A percentile compares a stretch with the other conserved stretches of the same genome.
Evolutionary conservation across 2,797 vertebrate genomes (phyloP).

Genomic region (Pempheris klunzingeri): DNA sequence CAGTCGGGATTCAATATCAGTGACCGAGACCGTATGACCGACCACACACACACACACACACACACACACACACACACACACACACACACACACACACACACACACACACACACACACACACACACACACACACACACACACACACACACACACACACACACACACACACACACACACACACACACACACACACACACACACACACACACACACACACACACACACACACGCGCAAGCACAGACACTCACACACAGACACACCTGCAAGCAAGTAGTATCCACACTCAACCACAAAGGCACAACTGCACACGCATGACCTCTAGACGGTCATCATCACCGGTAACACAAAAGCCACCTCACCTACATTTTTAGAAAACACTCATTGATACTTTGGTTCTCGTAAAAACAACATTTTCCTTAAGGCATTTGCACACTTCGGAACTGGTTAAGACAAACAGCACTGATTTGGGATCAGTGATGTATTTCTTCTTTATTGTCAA

Average conservation of each 20-base stretch:
- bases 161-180: constrained; percentile 38
- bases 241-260: constrained; percentile 22
- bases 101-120: no score
- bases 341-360: neutral
- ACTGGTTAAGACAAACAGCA: neutral
- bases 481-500: neutral
- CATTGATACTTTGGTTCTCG: neutral
- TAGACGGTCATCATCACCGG: constrained; percentile 50
- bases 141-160: constrained; percentile 33
- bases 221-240: no score
- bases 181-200: constrained; percentile 31
- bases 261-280: constrained; percentile 14
- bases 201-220: constrained; percentile 36
- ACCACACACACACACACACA: constrained; percentile 35
- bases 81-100: constrained; percentile 32
- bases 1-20: constrained; percentile 76
- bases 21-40: constrained; percentile 53
- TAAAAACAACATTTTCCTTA: neutral
- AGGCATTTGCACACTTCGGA: neutral
- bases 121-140: constrained; percentile 33
- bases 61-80: constrained; percentile 36
- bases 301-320: constrained; percentile 55
- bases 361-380: constrained; percentile 5
- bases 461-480: neutral
- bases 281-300: constrained; percentile 31